Evolutionary conservation across 2,888 invertebrate species (phyloP).

Genomic region (Lepidocyrtinus sp.): DNA sequence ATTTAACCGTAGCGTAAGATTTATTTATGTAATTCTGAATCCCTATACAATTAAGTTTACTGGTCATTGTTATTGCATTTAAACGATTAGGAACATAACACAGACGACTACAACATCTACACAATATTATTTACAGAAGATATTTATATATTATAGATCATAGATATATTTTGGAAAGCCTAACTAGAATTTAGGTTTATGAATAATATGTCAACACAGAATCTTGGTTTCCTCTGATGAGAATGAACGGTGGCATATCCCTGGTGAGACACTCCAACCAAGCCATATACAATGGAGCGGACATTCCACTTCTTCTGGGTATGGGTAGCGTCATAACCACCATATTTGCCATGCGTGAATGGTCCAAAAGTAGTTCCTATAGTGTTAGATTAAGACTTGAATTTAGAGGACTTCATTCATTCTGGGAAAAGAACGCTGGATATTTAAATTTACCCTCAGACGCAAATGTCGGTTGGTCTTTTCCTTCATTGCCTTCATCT

Average conservation of each 20-base stretch:
- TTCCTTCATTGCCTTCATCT: slow-evolving; percentile 85
- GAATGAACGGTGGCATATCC: slow-evolving; percentile 89
- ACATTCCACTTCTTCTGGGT: slow-evolving; percentile 92
- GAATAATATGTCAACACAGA: slow-evolving; percentile 93
- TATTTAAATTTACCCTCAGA: slow-evolving; percentile 79
- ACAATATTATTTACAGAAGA: too few relatives aligned
- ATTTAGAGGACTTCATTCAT: too few relatives aligned
- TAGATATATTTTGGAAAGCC: too few relatives aligned
- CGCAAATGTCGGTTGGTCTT: slow-evolving; percentile 93
- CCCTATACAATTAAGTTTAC: too few relatives aligned
- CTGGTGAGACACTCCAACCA: slow-evolving; percentile 94
- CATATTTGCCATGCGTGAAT: slow-evolving; percentile 88
- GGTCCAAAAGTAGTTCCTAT: slow-evolving; percentile 83
- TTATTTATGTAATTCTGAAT: too few relatives aligned
- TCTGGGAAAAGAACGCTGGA: too few relatives aligned
- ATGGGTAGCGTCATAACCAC: slow-evolving; percentile 97
- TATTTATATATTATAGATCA: too few relatives aligned
- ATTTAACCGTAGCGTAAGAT: too few relatives aligned
- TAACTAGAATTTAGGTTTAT: slow-evolving; percentile 73
- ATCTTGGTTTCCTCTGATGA: slow-evolving; percentile 89
- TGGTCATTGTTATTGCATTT: too few relatives aligned
- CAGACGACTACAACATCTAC: too few relatives aligned
- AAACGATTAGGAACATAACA: too few relatives aligned
- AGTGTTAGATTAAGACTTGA: too few relatives aligned
- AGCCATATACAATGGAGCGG: slow-evolving; percentile 95